Evolutionary conservation across 2,113 vertebrate species (phyloP).

Genomic region (Gasterosteus aculeatus): DNA sequence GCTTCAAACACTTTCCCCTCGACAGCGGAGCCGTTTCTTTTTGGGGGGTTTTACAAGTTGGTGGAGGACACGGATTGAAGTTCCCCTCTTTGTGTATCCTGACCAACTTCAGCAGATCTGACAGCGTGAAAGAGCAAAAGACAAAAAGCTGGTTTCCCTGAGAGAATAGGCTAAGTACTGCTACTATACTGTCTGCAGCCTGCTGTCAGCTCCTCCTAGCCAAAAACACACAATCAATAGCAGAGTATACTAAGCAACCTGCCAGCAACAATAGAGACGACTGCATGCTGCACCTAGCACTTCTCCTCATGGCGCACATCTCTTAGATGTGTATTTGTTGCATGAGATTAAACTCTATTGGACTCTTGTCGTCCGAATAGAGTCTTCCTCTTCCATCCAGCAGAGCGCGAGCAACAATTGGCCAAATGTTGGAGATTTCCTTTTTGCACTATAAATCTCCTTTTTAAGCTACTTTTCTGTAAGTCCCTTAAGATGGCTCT

Average conservation of each 20-base stretch:
- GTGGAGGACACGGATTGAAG: constrained; percentile 28
- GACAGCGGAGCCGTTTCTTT: constrained; percentile 5
- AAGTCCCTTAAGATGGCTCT: constrained; percentile 63
- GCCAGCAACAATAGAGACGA: constrained; percentile 37
- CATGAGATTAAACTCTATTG: constrained; percentile 39
- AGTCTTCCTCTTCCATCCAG: constrained; percentile 14
- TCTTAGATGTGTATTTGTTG: constrained; percentile 43
- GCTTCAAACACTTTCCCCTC: constrained; percentile 34
- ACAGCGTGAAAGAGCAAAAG: constrained; percentile 10
- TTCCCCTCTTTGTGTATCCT: constrained; percentile 27
- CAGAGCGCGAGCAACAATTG: constrained; percentile 34
- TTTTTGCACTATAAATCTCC: constrained; percentile 40
- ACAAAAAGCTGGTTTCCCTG: constrained; percentile 22
- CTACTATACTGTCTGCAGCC: constrained; percentile 24
- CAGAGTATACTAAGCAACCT: constrained; percentile 50
- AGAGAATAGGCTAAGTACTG: constrained; percentile 12
- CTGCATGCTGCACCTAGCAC: constrained; percentile 45
- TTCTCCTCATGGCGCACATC: constrained; percentile 41
- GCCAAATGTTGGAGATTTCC: constrained; percentile 32
- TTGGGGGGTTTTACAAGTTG: neutral
- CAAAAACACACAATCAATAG: constrained; percentile 47
- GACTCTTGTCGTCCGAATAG: constrained; percentile 46
- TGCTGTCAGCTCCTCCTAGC: constrained; percentile 35
- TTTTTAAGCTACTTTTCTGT: constrained; percentile 68
- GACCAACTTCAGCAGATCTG: constrained; percentile 27